These are phyloP conservation scores for Emys orbicularis DNA, from an alignment of 2,797 vertebrate genomes.

Conservation along the genomic window DNA sequence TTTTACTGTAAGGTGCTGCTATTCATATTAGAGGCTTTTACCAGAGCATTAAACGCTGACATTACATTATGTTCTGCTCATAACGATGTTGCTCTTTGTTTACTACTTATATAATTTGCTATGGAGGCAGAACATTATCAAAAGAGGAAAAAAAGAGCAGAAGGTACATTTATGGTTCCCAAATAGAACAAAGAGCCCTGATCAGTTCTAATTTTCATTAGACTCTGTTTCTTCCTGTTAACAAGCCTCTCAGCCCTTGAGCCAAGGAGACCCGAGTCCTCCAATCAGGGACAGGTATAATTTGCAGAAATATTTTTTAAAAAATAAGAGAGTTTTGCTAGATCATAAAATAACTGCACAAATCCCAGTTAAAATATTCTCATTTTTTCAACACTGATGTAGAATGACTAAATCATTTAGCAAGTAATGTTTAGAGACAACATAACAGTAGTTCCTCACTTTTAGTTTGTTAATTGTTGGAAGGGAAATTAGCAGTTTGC, in stretches of 20 bases:
- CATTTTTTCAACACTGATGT: fast-evolving
- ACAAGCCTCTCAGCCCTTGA: constrained; percentile 5
- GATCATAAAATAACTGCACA: neutral
- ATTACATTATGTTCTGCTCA: constrained; percentile 40
- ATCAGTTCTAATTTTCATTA: constrained; percentile 50
- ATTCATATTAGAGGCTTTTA: constrained; percentile 45
- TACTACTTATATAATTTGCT: constrained; percentile 59
- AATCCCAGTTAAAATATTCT: neutral
- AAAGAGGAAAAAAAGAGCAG: constrained; percentile 43
- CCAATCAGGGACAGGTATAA: neutral
- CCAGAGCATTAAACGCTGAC: constrained; percentile 51
- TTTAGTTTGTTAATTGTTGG: constrained; percentile 5
- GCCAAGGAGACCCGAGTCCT: neutral
- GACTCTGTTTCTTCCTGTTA: constrained; percentile 1
- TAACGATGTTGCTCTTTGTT: constrained; percentile 59
- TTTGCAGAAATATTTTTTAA: neutral
- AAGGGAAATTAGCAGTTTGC: neutral
- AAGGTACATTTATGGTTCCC: constrained; percentile 41
- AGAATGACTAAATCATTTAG: neutral
- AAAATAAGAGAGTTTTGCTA: neutral
- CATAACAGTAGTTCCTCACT: neutral
- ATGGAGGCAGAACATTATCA: constrained; percentile 43
- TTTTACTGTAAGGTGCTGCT: constrained; percentile 45
- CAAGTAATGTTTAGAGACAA: neutral
- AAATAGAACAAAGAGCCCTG: constrained; percentile 27